These are phyloP conservation scores for Neosalanx taihuensis DNA, from an alignment of 2,797 vertebrate species.

Conservation along the genomic window DNA sequence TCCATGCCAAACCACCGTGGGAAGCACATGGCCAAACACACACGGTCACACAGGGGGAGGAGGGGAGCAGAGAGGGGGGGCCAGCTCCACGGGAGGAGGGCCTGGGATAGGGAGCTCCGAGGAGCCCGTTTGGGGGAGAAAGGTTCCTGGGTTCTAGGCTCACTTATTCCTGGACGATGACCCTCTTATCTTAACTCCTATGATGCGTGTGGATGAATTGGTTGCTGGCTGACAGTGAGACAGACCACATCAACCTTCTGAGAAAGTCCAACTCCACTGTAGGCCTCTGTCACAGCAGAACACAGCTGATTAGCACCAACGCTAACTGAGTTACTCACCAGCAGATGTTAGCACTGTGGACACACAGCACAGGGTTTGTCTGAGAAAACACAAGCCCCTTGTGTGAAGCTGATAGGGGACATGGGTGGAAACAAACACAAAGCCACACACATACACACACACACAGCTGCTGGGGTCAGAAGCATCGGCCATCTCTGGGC, in stretches of 20 bases:
- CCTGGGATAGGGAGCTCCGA: too few relatives aligned
- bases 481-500: constrained; percentile 45
- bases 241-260: too few relatives aligned
- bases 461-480: constrained; percentile 39
- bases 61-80: not conserved
- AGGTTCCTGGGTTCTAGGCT: too few relatives aligned
- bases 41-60: not conserved
- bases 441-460: not conserved
- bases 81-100: too few relatives aligned
- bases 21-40: constrained; percentile 23
- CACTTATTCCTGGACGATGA: too few relatives aligned
- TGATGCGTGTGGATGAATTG: too few relatives aligned
- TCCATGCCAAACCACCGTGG: constrained; percentile 14
- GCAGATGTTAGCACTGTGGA: constrained; percentile 24
- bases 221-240: too few relatives aligned
- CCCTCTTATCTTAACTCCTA: too few relatives aligned
- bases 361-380: constrained; percentile 32
- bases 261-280: not conserved
- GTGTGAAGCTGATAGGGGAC: not conserved
- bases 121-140: too few relatives aligned
- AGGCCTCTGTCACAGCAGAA: not conserved
- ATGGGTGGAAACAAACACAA: not conserved
- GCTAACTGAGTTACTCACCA: constrained; percentile 23
- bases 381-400: constrained; percentile 29
- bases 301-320: not conserved